Base-by-base conservation (phyloP, 30 jellyfish, hydroid and myxozoan genomes). In the Hydractinia symbiolongicarpus region DNA sequence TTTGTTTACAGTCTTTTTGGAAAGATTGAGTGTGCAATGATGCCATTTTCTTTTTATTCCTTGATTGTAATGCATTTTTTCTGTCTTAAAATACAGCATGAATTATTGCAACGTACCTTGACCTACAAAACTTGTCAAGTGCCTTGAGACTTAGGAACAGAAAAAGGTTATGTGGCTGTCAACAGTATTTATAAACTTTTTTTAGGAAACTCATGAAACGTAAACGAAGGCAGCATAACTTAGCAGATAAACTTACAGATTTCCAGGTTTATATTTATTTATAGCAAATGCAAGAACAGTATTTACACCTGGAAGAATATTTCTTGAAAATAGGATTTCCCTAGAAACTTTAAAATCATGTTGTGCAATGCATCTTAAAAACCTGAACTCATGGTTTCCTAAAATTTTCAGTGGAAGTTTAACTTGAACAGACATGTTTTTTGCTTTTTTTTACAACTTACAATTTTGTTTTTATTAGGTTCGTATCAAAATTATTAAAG, bases 171-270 rank as follows among this genome's bases (percentile, higher is more conserved):
- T 2, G 2, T 30, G 44, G 44, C 44, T 30, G 44, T 30, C 44
- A 30, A 30, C 44, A 30, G 44, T 30, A 30, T 30, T 30, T 30
- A 30, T 30, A 30, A 30, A 30, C 44, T 30, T 30, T 30, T 2
- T 30, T 30, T 30, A 64, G 74, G 74, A 64, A 64, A 13, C 52
- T 51, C 17, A 64, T 64, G 74, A 64, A 64, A 64, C 74, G 74
- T 13, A 64, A 88, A 73, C 75, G 97, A 72, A 81, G 91, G 67
- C 89, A 72, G 55, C 95, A 84, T 85, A 85, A 72, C 69, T 89
- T 90, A 16, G 95, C 97, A 11, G 97, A 90, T 84, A 90, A 90
- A 81, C 95, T 93, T 17, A 90, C 97, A 11, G 97, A 90, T 50
- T 90, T 90, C 71, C 97, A 90, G 90, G 96, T 89, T 4, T 10